Conservation (phyloP, 2,888 invertebrate genomes). For the Rhagonycha fulva region DNA sequence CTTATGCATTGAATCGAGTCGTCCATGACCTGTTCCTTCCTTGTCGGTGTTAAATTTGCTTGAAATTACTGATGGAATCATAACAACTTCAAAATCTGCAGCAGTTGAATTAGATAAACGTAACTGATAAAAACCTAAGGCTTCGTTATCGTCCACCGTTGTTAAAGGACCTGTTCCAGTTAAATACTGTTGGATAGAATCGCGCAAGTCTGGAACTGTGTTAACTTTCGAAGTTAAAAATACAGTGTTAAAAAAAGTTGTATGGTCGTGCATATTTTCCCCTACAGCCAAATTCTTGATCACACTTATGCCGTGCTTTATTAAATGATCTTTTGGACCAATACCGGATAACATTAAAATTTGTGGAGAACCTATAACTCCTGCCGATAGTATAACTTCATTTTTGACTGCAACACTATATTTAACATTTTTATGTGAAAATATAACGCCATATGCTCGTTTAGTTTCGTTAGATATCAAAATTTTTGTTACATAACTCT, state of each 20-base stretch:
- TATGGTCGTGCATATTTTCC: neutral
- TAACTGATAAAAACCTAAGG: slow-evolving; percentile 10
- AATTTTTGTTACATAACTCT: slow-evolving; percentile 60
- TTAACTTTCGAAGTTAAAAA: neutral
- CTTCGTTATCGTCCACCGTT: slow-evolving; percentile 22
- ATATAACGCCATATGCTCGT: slow-evolving; percentile 61
- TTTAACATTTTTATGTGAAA: slow-evolving; percentile 54
- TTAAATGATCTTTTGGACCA: slow-evolving; percentile 75
- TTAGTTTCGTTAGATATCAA: slow-evolving; percentile 59
- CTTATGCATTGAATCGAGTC: neutral
- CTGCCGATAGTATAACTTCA: slow-evolving; percentile 76
- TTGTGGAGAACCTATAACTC: slow-evolving; percentile 60
- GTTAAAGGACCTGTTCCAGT: slow-evolving; percentile 15
- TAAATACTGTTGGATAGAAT: neutral
- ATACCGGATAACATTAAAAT: neutral
- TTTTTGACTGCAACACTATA: slow-evolving; percentile 60
- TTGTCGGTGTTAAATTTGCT: neutral
- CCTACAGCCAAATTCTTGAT: neutral
- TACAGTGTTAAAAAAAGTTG: neutral
- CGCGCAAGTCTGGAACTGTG: neutral
- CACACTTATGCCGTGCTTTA: neutral
- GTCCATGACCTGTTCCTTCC: neutral
- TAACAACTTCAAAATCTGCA: neutral
- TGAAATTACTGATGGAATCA: neutral
- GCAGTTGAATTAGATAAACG: neutral